These are phyloP conservation scores for Etia nguti DNA, from an alignment of 2,113 vertebrate genomes.

Conservation along the genomic window DNA sequence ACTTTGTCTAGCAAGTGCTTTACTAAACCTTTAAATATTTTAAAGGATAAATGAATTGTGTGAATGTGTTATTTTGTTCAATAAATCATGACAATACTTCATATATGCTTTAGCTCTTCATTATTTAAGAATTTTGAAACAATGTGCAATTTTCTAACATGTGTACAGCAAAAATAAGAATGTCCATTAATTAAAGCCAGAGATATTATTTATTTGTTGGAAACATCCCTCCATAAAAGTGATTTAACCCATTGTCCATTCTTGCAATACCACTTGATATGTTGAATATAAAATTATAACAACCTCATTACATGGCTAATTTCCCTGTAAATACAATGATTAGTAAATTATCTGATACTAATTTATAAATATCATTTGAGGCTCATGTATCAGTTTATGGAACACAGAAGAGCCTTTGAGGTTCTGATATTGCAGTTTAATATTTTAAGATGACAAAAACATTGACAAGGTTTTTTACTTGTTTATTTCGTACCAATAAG, in stretches of 20 bases:
- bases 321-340: neutral
- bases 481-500: neutral
- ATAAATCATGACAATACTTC: slow-evolving; percentile 22
- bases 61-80: slow-evolving; percentile 17
- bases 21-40: neutral
- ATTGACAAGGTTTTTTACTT: neutral
- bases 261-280: too few relatives aligned
- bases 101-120: neutral
- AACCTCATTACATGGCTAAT: neutral
- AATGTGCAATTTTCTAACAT: neutral
- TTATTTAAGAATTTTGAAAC: neutral
- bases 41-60: neutral
- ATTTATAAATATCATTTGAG: neutral
- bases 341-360: neutral
- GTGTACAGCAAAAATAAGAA: neutral
- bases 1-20: neutral
- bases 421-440: neutral
- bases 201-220: neutral
- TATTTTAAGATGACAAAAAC: neutral
- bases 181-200: neutral
- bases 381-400: neutral
- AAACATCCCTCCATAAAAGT: neutral
- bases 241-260: neutral
- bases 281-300: neutral
- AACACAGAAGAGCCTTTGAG: neutral